Base-by-base conservation (phyloP, 37 sponge, comb jelly and placozoan species). In the Beroe forskalii region DNA sequence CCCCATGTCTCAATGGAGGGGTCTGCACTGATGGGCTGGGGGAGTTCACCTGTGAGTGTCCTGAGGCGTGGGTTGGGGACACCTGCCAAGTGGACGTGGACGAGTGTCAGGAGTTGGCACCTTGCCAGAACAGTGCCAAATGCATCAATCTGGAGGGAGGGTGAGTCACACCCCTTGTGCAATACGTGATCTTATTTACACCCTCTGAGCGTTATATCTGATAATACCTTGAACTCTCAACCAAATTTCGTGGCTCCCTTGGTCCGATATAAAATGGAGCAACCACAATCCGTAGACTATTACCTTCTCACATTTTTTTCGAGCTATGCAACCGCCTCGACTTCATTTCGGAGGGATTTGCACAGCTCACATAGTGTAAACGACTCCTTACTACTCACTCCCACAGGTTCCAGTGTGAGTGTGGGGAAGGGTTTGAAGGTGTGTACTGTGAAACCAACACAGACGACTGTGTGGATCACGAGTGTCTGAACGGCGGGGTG, bases 381-480 rank as follows among this genome's bases (percentile, higher is more conserved):
- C n/a, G n/a, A n/a, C n/a, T n/a, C n/a, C n/a, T n/a, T n/a, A n/a
- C n/a, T n/a, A n/a, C n/a, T n/a, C n/a, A n/a, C n/a, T n/a, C n/a
- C n/a, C 55, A 48, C 55, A 80, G 86, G 48, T 80, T 80, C 60
- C 25, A 22, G 0, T 80, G 86, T 44, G 86, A 42, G 38, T 80
- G 86, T 80, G 6, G 3, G 60, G 60, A 80, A 1, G 86, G 86
- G 1, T 80, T n/a, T 44, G 60, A 80, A 25, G 86, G 86, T 40
- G 60, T 1, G 8, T 37, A 41, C 55, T 80, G 86, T 41, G 86
- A 80, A 38, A 42, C 32, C 4, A 80, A 80, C 60, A 80, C 60
- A 43, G 86, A 80, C 60, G 86, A 80, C 60, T 80, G 86, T 44
- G 60, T 44, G 24, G 31, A 80, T 55, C 86, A 80, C 60, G n/a